These are phyloP conservation scores for Spodoptera littoralis DNA, from an alignment of 2,888 invertebrate genomes.

Conservation along the genomic window DNA sequence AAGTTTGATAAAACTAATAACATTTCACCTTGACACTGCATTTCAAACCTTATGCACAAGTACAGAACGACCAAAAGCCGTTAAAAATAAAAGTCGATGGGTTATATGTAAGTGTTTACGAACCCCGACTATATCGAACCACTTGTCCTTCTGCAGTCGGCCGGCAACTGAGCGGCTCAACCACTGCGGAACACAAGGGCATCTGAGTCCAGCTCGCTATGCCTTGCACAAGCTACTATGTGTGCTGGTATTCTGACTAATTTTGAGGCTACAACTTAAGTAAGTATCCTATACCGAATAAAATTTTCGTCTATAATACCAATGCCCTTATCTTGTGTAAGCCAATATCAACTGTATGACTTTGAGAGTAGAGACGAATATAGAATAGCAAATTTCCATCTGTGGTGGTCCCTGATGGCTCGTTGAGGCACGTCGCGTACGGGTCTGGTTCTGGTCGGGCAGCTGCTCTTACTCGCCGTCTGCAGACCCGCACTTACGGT, in stretches of 20 bases:
- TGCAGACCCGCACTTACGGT: too few relatives aligned
- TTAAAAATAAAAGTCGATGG: not conserved
- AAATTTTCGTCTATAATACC: too few relatives aligned
- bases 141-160: constrained; percentile 57
- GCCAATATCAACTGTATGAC: too few relatives aligned
- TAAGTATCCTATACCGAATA: too few relatives aligned
- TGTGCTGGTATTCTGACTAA: constrained; percentile 37
- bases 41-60: not conserved
- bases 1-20: too few relatives aligned
- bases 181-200: constrained; percentile 61
- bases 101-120: constrained; percentile 55
- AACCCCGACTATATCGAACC: constrained; percentile 66
- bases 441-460: too few relatives aligned
- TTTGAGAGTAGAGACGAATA: too few relatives aligned
- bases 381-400: too few relatives aligned
- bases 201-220: constrained; percentile 29
- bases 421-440: too few relatives aligned
- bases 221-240: constrained; percentile 19
- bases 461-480: too few relatives aligned
- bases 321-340: too few relatives aligned
- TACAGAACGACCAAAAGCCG: constrained; percentile 1
- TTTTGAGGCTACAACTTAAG: not conserved
- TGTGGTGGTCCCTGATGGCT: too few relatives aligned
- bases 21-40: not conserved
- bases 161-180: constrained; percentile 57